Base-by-base conservation (phyloP, 2,113 vertebrate species). In the Mormyrus iriodes region DNA sequence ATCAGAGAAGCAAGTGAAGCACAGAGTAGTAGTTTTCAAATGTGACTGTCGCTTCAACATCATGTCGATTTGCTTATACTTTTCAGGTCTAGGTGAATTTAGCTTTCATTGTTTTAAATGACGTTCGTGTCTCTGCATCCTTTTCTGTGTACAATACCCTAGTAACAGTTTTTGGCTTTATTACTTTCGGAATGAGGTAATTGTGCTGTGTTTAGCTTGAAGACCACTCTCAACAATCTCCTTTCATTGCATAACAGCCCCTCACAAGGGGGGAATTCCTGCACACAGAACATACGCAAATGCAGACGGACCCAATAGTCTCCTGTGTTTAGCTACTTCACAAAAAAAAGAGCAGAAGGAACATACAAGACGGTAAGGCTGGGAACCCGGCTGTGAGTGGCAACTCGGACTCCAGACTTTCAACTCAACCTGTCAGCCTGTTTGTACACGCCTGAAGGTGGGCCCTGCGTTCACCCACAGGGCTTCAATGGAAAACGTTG, bases 181-280 rank as follows among this genome's bases (percentile, higher is more conserved):
- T 88, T 48, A 76, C 42, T 76, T 88, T 52, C 49, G 24, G 12
- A 86, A 52, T 88, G 87, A 88, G 87, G 87, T 88, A 88, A 76
- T 88, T 76, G 87, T 88, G 61, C 87, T 76, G 24, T 88, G 44
- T 79, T 61, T 27, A 87, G 3, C 39, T 88, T 46, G 17, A 51
- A 49, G 15, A 76, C 46, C n/a, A 35, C 46, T 49, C 12, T 48
- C 39, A 73, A 48, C 65, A 51, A 88, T 88, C 42, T 46, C 17
- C 46, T 15, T 49, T 69, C 87, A 19, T 88, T 76, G 87, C 58
- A 48, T 88, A 76, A 51, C 61, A 48, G 35, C 10, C 65, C 65
- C 46, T 86, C n/a, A 86, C 85, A 52, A 52, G 49, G 35, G 85
- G 48, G 17, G 49, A n/a, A 86, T 86, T 49, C 85, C 85, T 39